Percentiles rank a stretch among this genome's conserved stretches.
These are phyloP conservation scores for Luscinia megarhynchos DNA, from an alignment of 2,797 vertebrate genomes.

Conservation along the genomic window DNA sequence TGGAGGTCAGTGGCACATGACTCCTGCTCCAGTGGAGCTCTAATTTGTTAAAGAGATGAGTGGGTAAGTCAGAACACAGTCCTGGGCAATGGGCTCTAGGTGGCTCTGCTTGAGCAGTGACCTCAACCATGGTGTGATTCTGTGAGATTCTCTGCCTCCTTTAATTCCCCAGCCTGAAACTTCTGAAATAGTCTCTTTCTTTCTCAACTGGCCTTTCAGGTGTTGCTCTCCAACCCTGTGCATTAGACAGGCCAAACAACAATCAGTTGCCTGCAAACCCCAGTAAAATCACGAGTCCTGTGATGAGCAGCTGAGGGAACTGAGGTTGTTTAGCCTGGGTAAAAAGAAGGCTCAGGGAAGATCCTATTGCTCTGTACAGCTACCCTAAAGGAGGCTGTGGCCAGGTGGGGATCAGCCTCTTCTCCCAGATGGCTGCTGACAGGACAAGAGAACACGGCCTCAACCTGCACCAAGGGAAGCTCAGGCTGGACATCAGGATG, in stretches of 20 bases:
- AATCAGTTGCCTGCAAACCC: neutral
- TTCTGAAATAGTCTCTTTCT: neutral
- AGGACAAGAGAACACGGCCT: neutral
- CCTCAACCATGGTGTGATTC: neutral
- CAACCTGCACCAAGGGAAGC: neutral
- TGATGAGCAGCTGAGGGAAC: neutral
- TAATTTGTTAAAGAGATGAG: neutral
- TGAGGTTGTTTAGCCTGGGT: neutral
- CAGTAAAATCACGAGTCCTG: fast-evolving
- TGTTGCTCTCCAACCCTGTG: neutral
- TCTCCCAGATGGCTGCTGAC: neutral
- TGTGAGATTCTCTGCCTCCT: neutral
- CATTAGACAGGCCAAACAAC: neutral
- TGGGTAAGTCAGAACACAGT: fast-evolving
- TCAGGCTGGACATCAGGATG: neutral
- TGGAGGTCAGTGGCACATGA: neutral
- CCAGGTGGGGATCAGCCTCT: neutral
- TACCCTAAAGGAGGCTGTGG: neutral
- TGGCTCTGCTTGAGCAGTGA: neutral
- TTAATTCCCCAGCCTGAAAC: neutral
- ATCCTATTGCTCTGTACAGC: neutral
- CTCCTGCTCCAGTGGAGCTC: neutral
- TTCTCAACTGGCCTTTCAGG: neutral
- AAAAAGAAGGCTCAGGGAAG: neutral
- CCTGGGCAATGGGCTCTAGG: neutral